phyloP scores from a whole-genome alignment of 2,797 vertebrate species.

The Megalops cyprinoides region DNA sequence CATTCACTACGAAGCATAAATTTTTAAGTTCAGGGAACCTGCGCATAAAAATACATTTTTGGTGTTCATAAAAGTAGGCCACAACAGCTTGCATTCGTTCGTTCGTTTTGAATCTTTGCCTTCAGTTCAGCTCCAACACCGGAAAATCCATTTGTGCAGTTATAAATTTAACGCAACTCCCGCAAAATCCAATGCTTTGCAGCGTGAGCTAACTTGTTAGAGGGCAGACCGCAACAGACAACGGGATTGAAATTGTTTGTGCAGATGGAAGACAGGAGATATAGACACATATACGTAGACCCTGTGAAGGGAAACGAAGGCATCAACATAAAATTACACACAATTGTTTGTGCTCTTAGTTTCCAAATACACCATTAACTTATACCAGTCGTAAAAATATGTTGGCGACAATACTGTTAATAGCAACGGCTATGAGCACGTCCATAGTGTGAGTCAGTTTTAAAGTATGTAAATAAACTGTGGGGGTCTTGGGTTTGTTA shows the following conservation, averaged over 20 bases:
- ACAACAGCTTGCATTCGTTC: not conserved
- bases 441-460: not conserved
- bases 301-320: not conserved
- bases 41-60: constrained; percentile 20
- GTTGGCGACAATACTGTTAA: not conserved
- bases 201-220: constrained; percentile 16
- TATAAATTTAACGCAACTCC: constrained; percentile 39
- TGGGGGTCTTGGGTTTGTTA: not conserved
- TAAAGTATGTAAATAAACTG: constrained; percentile 6
- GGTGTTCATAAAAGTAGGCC: constrained; percentile 19
- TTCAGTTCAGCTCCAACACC: constrained; percentile 23
- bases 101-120: not conserved
- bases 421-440: not conserved
- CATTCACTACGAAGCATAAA: constrained; percentile 23
- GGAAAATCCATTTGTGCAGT: constrained; percentile 36
- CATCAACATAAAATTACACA: not conserved
- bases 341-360: not conserved
- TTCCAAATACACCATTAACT: not conserved
- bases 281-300: constrained; percentile 7
- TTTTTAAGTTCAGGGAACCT: not conserved
- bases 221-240: constrained; percentile 22
- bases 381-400: not conserved
- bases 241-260: not conserved
- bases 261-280: constrained; percentile 13
- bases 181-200: constrained; percentile 28